Base-by-base conservation (phyloP, 1,140 invertebrate genomes). In the Himalopsyche phryganea region DNA sequence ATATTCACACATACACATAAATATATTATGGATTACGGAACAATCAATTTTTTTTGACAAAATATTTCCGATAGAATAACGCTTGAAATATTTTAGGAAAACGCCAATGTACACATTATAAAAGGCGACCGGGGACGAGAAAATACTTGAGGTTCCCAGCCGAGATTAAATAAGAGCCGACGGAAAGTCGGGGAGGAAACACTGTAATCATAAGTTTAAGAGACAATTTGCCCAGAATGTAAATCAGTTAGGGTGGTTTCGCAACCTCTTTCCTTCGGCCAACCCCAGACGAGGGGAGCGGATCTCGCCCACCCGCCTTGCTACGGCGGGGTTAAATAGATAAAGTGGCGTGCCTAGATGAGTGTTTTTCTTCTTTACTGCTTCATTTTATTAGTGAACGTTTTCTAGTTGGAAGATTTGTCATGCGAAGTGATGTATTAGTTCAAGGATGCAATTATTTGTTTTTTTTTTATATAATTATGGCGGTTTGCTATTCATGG, bases 181-280 rank as follows among this genome's bases (percentile, higher is more conserved):
- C 53, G 40, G 45, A 56, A 56, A 48, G 51, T 15, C 33, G 46
- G 48, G 14, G 53, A 48, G 48, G 48, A 56, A 41, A 56, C 53
- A 45, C 18, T 44, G 48, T 14, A n/a, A 56, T 44, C 23, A 45
- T 42, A 56, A 49, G 33, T 47, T 49, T 41, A 56, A 57, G 54
- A 50, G 54, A 57, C 54, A 57, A 57, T 57, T 57, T 57, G 46
- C 20, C 47, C 38, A 47, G 54, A 57, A 57, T 57, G 54, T 57
- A 57, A 57, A 57, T 57, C 54, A 57, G 53, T 48, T 45, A 57
- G 47, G 41, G 41, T 50, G 49, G 45, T 54, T 42, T 48, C 23
- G 23, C 23, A 28, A 10, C 45, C 33, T 45, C 46, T 15, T 17
- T 28, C 45, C 44, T 15, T 7, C 19, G 23, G 23, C 20, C 51